Percentiles rank a stretch among this genome's conserved stretches.
Conservation (phyloP, 1,140 invertebrate species). For the Drosophila neocordata region DNA sequence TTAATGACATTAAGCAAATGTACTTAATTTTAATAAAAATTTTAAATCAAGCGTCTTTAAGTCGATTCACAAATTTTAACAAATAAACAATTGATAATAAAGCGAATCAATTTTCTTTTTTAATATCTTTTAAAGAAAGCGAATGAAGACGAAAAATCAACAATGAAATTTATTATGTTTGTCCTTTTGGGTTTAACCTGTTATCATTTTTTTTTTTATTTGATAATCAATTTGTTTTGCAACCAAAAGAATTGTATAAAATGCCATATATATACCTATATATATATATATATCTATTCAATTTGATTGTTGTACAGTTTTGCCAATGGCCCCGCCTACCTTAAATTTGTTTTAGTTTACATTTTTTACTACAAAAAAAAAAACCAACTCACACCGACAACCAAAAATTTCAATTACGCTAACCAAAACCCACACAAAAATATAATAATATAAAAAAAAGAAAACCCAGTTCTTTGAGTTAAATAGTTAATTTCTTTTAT, state of each 20-base stretch:
- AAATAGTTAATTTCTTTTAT: slow-evolving; percentile 54
- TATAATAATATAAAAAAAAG: slow-evolving; percentile 14
- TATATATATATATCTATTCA: slow-evolving; percentile 35
- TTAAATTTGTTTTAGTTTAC: slow-evolving; percentile 80
- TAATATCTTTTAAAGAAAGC: slow-evolving; percentile 38
- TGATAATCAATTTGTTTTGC: slow-evolving; percentile 63
- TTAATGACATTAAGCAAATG: slow-evolving; percentile 39
- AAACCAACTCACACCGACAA: slow-evolving; percentile 15
- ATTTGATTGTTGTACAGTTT: slow-evolving; percentile 75
- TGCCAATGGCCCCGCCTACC: slow-evolving; percentile 81
- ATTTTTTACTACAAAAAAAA: slow-evolving; percentile 34
- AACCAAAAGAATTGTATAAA: slow-evolving; percentile 76
- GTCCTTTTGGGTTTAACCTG: neutral
- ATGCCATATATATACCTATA: slow-evolving; percentile 24
- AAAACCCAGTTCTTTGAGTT: slow-evolving; percentile 69
- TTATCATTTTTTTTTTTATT: slow-evolving; percentile 34
- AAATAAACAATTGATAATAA: slow-evolving; percentile 74
- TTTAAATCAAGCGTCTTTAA: slow-evolving; percentile 49
- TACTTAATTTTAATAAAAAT: slow-evolving; percentile 64
- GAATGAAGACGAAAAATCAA: slow-evolving; percentile 35
- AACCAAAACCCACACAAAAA: slow-evolving; percentile 22
- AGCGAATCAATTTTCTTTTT: slow-evolving; percentile 48
- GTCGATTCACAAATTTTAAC: slow-evolving; percentile 50
- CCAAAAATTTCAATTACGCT: slow-evolving; percentile 37
- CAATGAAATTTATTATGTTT: slow-evolving; percentile 11